A percentile compares a stretch with the other conserved stretches of the same genome.
These are phyloP conservation scores for Scytalopus superciliaris DNA, from an alignment of 2,113 vertebrate species.

Conservation along the genomic window DNA sequence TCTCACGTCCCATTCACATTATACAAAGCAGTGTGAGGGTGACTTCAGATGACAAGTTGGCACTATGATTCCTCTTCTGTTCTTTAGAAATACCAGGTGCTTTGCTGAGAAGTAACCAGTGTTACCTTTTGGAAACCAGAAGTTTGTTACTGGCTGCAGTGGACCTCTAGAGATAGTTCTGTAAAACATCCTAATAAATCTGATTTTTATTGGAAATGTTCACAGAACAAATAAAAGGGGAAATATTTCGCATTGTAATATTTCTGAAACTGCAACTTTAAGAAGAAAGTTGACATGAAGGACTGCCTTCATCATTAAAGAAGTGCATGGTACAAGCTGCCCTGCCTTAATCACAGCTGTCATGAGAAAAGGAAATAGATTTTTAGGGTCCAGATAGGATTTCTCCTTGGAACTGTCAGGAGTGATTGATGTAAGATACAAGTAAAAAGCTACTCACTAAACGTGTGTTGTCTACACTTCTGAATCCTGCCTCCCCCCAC, in stretches of 20 bases:
- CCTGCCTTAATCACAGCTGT: constrained; percentile 58
- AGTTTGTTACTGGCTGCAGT: background rate
- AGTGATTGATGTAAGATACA: constrained; percentile 60
- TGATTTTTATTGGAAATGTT: background rate
- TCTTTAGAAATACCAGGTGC: background rate
- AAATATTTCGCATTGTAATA: background rate
- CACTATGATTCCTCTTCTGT: background rate
- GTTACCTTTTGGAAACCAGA: background rate
- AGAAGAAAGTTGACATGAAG: constrained; percentile 37
- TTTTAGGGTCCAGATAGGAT: constrained; percentile 57
- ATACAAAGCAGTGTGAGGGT: constrained; percentile 3
- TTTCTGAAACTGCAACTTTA: constrained; percentile 30
- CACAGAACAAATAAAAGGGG: background rate
- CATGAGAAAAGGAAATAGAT: constrained; percentile 45
- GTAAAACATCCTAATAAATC: background rate
- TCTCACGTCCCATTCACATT: constrained; percentile 32
- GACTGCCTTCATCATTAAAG: constrained; percentile 38
- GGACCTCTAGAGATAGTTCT: background rate
- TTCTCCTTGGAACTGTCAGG: constrained; percentile 53
- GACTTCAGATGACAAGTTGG: constrained; percentile 50
- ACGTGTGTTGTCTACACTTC: constrained; percentile 51
- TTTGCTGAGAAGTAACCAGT: background rate
- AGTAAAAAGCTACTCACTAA: constrained; percentile 56
- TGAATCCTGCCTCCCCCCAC: background rate
- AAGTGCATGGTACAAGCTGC: constrained; percentile 22